Percentiles rank a stretch among this genome's conserved stretches.
Conservation (phyloP, 2,888 invertebrate species). For the Apotomis turbidana region DNA sequence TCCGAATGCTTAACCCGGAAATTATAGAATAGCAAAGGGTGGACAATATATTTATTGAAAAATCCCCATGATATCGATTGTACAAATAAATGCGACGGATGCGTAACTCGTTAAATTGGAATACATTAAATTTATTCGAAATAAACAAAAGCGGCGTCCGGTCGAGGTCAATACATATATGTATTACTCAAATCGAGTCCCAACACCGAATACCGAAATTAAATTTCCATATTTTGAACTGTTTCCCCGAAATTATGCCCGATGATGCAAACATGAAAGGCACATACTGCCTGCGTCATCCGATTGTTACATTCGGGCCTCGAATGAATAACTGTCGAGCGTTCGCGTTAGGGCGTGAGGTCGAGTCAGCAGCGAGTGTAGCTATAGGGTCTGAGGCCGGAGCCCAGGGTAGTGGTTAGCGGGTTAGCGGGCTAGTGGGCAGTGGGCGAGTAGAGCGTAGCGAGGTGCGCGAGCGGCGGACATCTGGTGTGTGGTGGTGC, state of each 20-base stretch:
- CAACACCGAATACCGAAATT: constrained; percentile 32
- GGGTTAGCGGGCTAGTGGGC: constrained; percentile 44
- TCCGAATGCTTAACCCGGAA: constrained; percentile 63
- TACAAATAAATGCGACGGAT: constrained; percentile 74
- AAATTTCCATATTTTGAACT: constrained; percentile 22
- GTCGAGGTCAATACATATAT: constrained; percentile 55
- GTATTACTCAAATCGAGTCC: constrained; percentile 20
- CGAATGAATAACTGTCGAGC: constrained; percentile 7
- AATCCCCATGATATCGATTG: constrained; percentile 39
- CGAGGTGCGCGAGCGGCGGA: constrained; percentile 57
- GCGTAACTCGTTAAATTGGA: constrained; percentile 60
- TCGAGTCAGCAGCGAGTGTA: constrained; percentile 45
- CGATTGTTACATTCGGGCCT: constrained; percentile 15
- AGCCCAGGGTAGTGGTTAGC: constrained; percentile 49
- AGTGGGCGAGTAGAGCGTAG: constrained; percentile 44
- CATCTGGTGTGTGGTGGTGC: constrained; percentile 84
- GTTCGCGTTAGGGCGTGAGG: constrained; percentile 19
- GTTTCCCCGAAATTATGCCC: constrained; percentile 16
- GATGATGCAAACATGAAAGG: constrained; percentile 26
- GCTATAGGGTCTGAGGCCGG: constrained; percentile 42
- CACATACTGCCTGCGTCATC: constrained; percentile 7
- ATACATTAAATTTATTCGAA: constrained; percentile 35
- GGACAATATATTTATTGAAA: constrained; percentile 9
- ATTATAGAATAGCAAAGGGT: constrained; percentile 48
- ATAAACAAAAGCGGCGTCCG: constrained; percentile 75